phyloP scores from a whole-genome alignment of 2,888 invertebrate species.

The Carterocephalus palaemon region DNA sequence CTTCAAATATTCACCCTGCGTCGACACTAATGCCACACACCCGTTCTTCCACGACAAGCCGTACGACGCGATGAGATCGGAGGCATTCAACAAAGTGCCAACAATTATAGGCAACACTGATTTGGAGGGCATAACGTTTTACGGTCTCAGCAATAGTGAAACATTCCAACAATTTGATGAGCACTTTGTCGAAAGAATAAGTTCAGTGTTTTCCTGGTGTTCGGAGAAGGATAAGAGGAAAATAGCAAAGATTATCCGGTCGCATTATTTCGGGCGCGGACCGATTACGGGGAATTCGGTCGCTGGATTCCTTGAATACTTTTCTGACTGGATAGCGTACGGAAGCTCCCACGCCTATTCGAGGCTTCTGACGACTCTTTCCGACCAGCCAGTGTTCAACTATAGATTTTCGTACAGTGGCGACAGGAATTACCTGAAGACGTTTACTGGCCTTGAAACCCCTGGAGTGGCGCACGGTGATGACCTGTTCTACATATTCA shows the following conservation, averaged over 20 bases:
- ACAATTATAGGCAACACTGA: conserved; percentile 55
- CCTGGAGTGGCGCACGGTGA: conserved; percentile 60
- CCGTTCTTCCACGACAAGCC: conserved; percentile 63
- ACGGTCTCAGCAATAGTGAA: conserved; percentile 48
- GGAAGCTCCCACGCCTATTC: conserved; percentile 51
- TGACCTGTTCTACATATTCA: conserved; percentile 67
- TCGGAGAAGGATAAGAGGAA: conserved; percentile 43
- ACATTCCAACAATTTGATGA: conserved; percentile 50
- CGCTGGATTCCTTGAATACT: conserved; percentile 47
- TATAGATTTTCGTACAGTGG: conserved; percentile 64
- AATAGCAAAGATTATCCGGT: conserved; percentile 50
- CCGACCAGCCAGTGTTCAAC: conserved; percentile 53
- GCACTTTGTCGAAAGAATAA: conserved; percentile 54
- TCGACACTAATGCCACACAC: conserved; percentile 50
- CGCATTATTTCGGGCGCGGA: conserved; percentile 52
- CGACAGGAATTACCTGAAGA: conserved; percentile 54
- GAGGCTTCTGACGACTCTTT: conserved; percentile 45
- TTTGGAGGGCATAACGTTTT: conserved; percentile 61
- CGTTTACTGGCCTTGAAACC: conserved; percentile 40
- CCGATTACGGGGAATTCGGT: conserved; percentile 40
- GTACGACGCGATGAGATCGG: conserved; percentile 53
- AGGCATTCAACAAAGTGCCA: conserved; percentile 60
- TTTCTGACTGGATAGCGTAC: conserved; percentile 62
- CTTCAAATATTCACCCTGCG: conserved; percentile 65
- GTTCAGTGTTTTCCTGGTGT: conserved; percentile 60